A percentile compares a stretch with the other conserved stretches of the same genome.
Conservation (phyloP, 2,888 invertebrate species). For the Pristionchus arcanus region DNA sequence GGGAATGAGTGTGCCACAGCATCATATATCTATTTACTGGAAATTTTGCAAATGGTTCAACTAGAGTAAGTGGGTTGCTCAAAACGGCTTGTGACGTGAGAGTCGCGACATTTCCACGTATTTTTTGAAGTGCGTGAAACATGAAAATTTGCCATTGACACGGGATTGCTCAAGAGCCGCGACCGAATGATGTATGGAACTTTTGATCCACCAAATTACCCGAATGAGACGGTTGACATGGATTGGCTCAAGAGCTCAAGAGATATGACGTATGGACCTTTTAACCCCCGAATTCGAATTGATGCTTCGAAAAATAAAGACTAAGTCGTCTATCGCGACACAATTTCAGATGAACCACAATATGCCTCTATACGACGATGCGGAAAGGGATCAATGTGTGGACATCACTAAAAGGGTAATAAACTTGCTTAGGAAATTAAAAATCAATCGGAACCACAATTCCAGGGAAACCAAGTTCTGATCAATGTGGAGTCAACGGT, state of each 20-base stretch:
- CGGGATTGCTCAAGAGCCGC: neutral
- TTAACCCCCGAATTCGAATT: no score
- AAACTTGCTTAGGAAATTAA: neutral
- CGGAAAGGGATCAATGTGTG: neutral
- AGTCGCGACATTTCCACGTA: neutral
- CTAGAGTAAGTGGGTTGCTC: neutral
- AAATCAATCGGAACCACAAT: neutral
- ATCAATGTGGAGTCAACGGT: neutral
- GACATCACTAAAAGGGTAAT: neutral
- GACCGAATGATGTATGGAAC: neutral
- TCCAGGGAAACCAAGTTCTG: neutral
- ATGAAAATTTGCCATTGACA: neutral
- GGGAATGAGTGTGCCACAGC: neutral
- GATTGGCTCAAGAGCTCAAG: neutral
- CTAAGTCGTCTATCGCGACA: no score
- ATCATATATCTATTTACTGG: neutral
- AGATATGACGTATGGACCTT: no score
- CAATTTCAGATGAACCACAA: slow-evolving; percentile 6
- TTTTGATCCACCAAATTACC: neutral
- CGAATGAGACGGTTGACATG: neutral
- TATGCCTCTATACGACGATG: neutral
- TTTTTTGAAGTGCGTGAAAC: neutral
- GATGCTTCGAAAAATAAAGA: neutral
- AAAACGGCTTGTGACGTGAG: neutral
- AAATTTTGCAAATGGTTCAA: neutral